These are phyloP conservation scores for Chymomyza procnemis DNA, from an alignment of 2,888 invertebrate species.

Conservation along the genomic window DNA sequence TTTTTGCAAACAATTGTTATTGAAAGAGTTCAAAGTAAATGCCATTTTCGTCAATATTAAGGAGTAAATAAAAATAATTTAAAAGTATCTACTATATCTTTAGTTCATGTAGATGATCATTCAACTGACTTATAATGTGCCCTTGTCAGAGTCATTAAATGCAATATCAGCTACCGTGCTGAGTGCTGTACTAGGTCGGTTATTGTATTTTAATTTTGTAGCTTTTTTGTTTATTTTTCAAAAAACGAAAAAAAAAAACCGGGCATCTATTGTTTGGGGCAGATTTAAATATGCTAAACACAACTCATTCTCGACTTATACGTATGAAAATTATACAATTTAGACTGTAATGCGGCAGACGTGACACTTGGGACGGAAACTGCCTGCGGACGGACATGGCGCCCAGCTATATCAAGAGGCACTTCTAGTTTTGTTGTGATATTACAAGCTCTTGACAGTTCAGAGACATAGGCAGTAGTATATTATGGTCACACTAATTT, in stretches of 20 bases:
- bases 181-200: too few relatives aligned
- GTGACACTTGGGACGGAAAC: slow-evolving; percentile 21
- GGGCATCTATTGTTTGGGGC: not conserved
- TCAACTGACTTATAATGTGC: slow-evolving; percentile 38
- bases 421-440: not conserved
- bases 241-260: too few relatives aligned
- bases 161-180: too few relatives aligned
- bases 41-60: too few relatives aligned
- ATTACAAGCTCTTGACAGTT: not conserved
- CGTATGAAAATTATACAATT: slow-evolving; percentile 53
- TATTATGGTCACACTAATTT: slow-evolving; percentile 23
- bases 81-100: not conserved
- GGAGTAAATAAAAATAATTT: too few relatives aligned
- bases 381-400: slow-evolving; percentile 6
- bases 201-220: not conserved
- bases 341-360: slow-evolving; percentile 59
- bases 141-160: slow-evolving; percentile 37
- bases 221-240: not conserved
- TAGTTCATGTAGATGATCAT: slow-evolving; percentile 23
- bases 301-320: slow-evolving; percentile 45
- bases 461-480: not conserved
- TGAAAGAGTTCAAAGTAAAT: too few relatives aligned
- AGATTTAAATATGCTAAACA: slow-evolving; percentile 49
- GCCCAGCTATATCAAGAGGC: not conserved
- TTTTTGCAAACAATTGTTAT: too few relatives aligned